These are phyloP conservation scores for Homalodisca vitripennis DNA, from an alignment of 1,140 invertebrate species.

Conservation along the genomic window DNA sequence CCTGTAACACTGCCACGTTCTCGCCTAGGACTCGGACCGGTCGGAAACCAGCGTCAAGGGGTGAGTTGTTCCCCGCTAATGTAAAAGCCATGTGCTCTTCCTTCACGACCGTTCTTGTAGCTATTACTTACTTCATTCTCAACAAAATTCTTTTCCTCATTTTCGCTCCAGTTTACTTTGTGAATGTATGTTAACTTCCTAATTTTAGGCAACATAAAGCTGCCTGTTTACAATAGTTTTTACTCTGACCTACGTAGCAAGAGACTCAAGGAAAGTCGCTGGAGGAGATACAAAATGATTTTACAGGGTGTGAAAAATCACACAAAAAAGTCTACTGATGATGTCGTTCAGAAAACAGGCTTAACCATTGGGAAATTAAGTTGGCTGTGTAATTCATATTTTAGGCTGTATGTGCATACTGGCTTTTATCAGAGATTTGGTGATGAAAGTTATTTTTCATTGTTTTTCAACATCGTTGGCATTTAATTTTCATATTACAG, in stretches of 20 bases:
- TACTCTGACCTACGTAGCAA: conserved; percentile 63
- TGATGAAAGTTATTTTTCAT: too few relatives aligned
- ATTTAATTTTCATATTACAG: too few relatives aligned
- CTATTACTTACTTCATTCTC: conserved; percentile 56
- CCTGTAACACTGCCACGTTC: conserved; percentile 30
- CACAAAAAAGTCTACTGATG: too few relatives aligned
- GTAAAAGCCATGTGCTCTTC: conserved; percentile 34
- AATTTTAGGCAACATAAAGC: conserved; percentile 66
- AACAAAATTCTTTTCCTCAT: conserved; percentile 72
- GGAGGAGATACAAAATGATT: conserved; percentile 69
- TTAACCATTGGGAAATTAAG: too few relatives aligned
- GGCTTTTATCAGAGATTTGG: too few relatives aligned
- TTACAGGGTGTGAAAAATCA: conserved; percentile 23
- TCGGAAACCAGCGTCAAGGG: conserved; percentile 36
- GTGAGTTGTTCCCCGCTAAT: conserved; percentile 34
- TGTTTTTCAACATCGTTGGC: too few relatives aligned
- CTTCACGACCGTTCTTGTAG: conserved; percentile 35
- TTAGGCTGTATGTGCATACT: too few relatives aligned
- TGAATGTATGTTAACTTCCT: conserved; percentile 71
- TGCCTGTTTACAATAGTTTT: conserved; percentile 58
- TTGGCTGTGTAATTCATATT: too few relatives aligned
- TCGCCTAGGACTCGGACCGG: conserved; percentile 33
- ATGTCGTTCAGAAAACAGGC: too few relatives aligned
- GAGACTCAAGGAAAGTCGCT: conserved; percentile 80
- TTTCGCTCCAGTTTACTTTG: conserved; percentile 58